Evolutionary conservation across 2,888 invertebrate species (phyloP).

Genomic region (Pinctada fucata): DNA sequence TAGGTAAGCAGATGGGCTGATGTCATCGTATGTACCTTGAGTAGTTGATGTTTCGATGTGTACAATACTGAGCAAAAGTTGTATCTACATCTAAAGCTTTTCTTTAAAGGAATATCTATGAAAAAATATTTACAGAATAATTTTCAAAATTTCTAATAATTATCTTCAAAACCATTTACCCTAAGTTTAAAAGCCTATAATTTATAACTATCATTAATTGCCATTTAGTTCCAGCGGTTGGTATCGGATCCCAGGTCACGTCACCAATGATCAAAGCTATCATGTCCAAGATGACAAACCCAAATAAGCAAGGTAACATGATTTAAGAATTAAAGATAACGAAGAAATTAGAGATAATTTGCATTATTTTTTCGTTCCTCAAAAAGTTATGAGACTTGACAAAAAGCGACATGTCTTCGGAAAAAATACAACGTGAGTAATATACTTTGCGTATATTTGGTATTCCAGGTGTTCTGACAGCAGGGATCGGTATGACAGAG

Average conservation of each 20-base stretch:
- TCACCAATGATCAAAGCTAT: slow-evolving; percentile 49
- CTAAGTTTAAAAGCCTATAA: too few species aligned
- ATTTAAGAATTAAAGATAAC: not conserved
- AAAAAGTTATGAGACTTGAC: too few species aligned
- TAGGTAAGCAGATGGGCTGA: slow-evolving; percentile 42
- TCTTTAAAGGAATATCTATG: too few species aligned
- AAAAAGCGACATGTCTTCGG: too few species aligned
- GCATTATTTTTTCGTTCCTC: not conserved
- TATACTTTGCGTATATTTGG: not conserved
- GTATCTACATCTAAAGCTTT: too few species aligned
- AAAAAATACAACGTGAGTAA: not conserved
- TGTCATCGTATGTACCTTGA: not conserved
- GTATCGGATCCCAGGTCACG: slow-evolving; percentile 33
- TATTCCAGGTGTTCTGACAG: not conserved
- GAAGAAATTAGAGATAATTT: not conserved
- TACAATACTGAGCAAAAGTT: too few species aligned
- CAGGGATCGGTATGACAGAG: not conserved
- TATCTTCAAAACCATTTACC: too few species aligned
- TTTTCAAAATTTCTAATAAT: too few species aligned
- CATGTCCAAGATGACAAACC: slow-evolving; percentile 49
- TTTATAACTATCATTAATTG: too few species aligned
- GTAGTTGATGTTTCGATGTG: too few species aligned
- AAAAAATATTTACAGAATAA: too few species aligned
- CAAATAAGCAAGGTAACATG: slow-evolving; percentile 53
- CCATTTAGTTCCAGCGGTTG: not conserved